phyloP scores from a whole-genome alignment of 2,888 invertebrate genomes.

The Drosophila histrio region DNA sequence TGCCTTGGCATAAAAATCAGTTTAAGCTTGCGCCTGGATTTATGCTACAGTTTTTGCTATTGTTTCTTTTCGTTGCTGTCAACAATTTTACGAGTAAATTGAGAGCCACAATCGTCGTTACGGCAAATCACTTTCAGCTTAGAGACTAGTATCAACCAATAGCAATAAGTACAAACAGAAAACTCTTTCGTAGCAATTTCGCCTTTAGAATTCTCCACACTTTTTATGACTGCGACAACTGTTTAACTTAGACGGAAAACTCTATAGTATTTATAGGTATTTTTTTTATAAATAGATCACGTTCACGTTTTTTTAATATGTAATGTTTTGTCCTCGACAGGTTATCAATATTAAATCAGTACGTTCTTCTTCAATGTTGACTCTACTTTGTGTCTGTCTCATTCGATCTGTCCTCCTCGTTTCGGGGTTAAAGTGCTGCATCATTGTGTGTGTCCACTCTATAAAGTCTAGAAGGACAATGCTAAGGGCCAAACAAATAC shows the following conservation, averaged over 20 bases:
- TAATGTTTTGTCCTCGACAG: conserved; percentile 16
- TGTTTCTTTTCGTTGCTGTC: conserved; percentile 39
- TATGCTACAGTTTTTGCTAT: conserved; percentile 52
- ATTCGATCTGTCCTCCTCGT: neutral
- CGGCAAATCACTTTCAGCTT: conserved; percentile 70
- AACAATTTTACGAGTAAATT: conserved; percentile 70
- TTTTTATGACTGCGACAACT: conserved; percentile 32
- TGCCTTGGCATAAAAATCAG: conserved; percentile 65
- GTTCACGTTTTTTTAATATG: conserved; percentile 25
- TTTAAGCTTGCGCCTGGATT: conserved; percentile 68
- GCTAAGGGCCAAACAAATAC: conserved; percentile 58
- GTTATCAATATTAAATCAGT: conserved; percentile 54
- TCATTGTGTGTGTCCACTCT: conserved; percentile 57
- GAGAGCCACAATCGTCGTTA: conserved; percentile 72
- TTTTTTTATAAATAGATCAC: conserved; percentile 22
- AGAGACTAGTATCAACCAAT: conserved; percentile 37
- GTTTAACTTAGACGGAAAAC: conserved; percentile 3
- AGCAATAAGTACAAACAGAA: conserved; percentile 26
- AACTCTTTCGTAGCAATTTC: conserved; percentile 32
- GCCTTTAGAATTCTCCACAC: conserved; percentile 12
- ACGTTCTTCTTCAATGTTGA: conserved; percentile 22
- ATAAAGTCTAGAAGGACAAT: conserved; percentile 22
- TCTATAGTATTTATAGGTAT: conserved; percentile 9
- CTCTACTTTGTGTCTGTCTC: conserved; percentile 4
- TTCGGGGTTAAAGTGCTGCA: conserved; percentile 50